Percentiles rank a stretch among this genome's conserved stretches.
Evolutionary conservation across 2,888 invertebrate genomes (phyloP).

Genomic region (Glaucopsyche alexis): DNA sequence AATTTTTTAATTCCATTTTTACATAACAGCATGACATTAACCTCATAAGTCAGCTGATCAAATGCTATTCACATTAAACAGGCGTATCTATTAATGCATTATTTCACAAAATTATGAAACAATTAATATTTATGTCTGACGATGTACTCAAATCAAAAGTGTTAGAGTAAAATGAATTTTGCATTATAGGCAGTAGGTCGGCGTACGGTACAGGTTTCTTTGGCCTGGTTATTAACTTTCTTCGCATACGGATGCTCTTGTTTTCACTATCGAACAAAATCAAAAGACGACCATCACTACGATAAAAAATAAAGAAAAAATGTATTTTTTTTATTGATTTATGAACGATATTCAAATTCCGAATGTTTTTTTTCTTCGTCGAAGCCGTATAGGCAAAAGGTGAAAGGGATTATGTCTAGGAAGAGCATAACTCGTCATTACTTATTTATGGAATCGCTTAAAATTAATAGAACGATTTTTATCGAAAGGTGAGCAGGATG

Average conservation of each 20-base stretch:
- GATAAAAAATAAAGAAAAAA: not conserved
- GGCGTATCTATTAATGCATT: slow-evolving; percentile 4
- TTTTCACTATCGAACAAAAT: slow-evolving; percentile 23
- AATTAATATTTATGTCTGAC: not conserved
- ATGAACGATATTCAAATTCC: not conserved
- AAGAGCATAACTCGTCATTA: not conserved
- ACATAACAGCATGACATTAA: slow-evolving; percentile 62
- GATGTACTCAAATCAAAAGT: not conserved
- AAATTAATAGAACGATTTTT: slow-evolving; percentile 6
- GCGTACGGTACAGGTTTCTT: slow-evolving; percentile 65
- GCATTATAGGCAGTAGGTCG: slow-evolving; percentile 63
- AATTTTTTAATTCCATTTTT: slow-evolving; percentile 46
- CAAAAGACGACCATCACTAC: not conserved
- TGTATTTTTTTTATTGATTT: not conserved
- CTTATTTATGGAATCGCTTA: not conserved
- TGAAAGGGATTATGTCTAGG: not conserved
- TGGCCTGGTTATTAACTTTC: slow-evolving; percentile 69
- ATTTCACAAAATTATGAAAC: slow-evolving; percentile 8
- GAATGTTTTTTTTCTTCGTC: slow-evolving; percentile 12
- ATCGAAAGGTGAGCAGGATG: slow-evolving; percentile 25
- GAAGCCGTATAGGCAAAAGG: not conserved
- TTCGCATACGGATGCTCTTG: slow-evolving; percentile 48
- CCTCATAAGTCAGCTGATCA: slow-evolving; percentile 56
- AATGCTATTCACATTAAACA: slow-evolving; percentile 24
- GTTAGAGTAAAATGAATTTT: slow-evolving; percentile 66